phyloP scores from a whole-genome alignment of 2,113 vertebrate species.

The Solenodon paradoxus region DNA sequence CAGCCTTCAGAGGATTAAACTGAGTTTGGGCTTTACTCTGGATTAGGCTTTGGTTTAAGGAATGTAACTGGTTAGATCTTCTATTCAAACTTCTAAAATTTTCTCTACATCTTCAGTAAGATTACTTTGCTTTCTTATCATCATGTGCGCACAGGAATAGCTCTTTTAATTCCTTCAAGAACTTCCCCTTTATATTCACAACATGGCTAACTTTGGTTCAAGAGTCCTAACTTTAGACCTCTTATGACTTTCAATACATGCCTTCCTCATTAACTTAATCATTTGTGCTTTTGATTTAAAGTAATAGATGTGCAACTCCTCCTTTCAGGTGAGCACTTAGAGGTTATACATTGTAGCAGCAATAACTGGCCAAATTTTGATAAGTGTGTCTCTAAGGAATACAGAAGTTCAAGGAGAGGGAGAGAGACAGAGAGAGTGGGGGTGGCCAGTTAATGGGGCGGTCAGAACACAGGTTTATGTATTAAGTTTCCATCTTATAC shows the following conservation, averaged over 20 bases:
- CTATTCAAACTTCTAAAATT: too few relatives aligned
- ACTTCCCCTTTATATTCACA: not conserved
- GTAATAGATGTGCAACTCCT: too few relatives aligned
- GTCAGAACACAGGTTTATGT: not conserved
- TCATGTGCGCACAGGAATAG: not conserved
- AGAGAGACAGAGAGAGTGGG: not conserved
- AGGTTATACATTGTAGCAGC: too few relatives aligned
- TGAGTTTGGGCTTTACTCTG: too few relatives aligned
- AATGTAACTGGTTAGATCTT: not conserved
- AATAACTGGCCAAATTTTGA: too few relatives aligned
- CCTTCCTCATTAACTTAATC: too few relatives aligned
- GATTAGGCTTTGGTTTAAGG: not conserved
- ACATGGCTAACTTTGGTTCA: not conserved
- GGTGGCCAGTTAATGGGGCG: not conserved
- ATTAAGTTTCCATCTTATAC: not conserved
- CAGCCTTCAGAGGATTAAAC: not conserved
- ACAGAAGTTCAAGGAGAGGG: not conserved
- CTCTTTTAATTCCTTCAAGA: not conserved
- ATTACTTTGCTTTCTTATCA: not conserved
- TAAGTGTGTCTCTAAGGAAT: not conserved
- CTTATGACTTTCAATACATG: not conserved
- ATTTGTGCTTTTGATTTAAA: too few relatives aligned
- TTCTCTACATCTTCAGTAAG: not conserved
- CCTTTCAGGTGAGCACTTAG: too few relatives aligned
- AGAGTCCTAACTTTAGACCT: not conserved